Evolutionary conservation across 2,888 invertebrate species (phyloP), one percentile per base, ranked within the genome.

Genomic region (Chloromyia formosa): DNA sequence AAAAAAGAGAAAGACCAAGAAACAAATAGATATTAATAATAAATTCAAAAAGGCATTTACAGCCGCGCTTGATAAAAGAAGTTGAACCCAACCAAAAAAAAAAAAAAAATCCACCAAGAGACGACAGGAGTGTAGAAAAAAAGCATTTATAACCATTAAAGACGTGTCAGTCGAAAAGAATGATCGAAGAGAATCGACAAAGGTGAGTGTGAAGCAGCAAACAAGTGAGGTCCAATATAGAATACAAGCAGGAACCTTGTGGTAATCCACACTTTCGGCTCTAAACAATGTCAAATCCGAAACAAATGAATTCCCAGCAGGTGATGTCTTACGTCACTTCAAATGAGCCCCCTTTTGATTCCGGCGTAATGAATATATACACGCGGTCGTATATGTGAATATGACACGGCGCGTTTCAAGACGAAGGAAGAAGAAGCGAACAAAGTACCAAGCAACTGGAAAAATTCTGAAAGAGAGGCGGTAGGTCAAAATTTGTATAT

Each of bases 301-400:
- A 69, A 75, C 72, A 75, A 77, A 77, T 75, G 73, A 66, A 60
- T 69, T 75, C 75, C 18, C 77, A 77, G 77, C 77, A 77, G 77
- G 77, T 77, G 77, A 75, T 68, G 68, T 75, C 66, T 72, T 56
- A 66, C 61, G 75, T 77, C 75, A 74, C 68, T 71, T 61, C 56
- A 45, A 23, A 56, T 61, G 22, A 69, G 66, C 66, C 66, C 22
- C 66, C 27, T 66, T 58, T 64, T 35, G 14, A 49, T 49, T 12
- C 49, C 49, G 16, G 7, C 27, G 49, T 49, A 49, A 49, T 49
- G 49, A 49, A 49, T 12, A 49, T 49, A 12, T 12, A 49, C 10
- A n/a, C 49, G 16, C 16, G 16, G 27, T 35, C 49, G 49, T 49
- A 49, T 49, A 49, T 12, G 49, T 49, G 49, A n/a, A 49, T 49